Evolutionary conservation across 2,888 invertebrate genomes (phyloP).

Genomic region (Nineta flava): DNA sequence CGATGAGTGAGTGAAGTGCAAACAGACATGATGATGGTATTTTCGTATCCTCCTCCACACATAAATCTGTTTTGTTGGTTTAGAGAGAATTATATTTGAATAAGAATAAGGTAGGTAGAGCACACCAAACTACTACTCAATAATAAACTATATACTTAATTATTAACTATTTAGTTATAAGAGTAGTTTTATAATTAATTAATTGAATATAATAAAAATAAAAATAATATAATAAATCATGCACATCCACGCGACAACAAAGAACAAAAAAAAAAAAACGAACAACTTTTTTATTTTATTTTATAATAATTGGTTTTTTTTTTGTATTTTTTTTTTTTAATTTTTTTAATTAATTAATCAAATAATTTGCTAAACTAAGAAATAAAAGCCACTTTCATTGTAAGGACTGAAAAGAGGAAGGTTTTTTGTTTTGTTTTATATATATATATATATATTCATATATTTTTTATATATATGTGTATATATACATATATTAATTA

Average conservation of each 20-base stretch:
- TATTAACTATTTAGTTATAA: too few species aligned
- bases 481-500: not conserved
- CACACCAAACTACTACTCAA: too few species aligned
- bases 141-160: too few species aligned
- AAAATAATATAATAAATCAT: not conserved
- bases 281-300: not conserved
- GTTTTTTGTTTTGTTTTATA: conserved; percentile 1
- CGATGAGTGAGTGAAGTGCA: too few species aligned
- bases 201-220: not conserved
- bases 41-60: too few species aligned
- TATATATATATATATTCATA: not conserved
- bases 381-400: conserved; percentile 6
- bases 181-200: not conserved
- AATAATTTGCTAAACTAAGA: conserved; percentile 5
- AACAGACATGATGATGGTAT: too few species aligned
- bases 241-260: not conserved
- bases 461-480: not conserved
- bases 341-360: conserved; percentile 1
- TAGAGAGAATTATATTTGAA: too few species aligned
- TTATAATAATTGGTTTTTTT: not conserved
- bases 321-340: too few species aligned
- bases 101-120: too few species aligned
- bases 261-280: not conserved
- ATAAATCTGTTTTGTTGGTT: too few species aligned
- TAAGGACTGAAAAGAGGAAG: conserved; percentile 4